phyloP scores from a whole-genome alignment of 1,140 invertebrate species.

The Centruroides vittatus region DNA sequence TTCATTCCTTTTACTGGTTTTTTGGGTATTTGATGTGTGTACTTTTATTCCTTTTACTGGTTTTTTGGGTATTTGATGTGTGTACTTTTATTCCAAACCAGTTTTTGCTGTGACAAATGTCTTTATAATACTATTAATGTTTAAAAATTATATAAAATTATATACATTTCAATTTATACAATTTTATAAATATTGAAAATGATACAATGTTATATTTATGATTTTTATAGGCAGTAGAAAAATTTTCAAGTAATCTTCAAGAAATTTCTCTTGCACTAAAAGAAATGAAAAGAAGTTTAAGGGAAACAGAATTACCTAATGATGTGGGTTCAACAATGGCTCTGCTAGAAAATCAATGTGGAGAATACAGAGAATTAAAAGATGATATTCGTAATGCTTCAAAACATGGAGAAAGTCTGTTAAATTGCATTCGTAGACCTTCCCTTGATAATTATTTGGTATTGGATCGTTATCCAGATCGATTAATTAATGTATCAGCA shows the following conservation, averaged over 20 bases:
- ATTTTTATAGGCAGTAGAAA: constrained; percentile 70
- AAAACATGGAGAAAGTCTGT: constrained; percentile 64
- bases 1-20: no score
- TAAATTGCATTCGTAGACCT: constrained; percentile 47
- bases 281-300: constrained; percentile 65
- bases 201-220: neutral
- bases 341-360: constrained; percentile 47
- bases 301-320: constrained; percentile 65
- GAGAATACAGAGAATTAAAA: constrained; percentile 49
- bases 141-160: neutral
- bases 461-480: constrained; percentile 36
- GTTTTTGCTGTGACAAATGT: neutral
- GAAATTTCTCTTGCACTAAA: constrained; percentile 70
- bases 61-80: no score
- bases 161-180: neutral
- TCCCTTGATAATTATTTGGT: constrained; percentile 19
- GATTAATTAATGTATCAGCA: constrained; percentile 75
- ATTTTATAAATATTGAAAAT: neutral
- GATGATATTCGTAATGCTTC: constrained; percentile 66
- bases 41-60: no score
- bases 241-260: constrained; percentile 78
- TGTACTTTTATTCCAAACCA: no score
- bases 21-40: no score
- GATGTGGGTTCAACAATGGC: constrained; percentile 57
- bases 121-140: neutral